Conservation (phyloP, 2,888 invertebrate species). For the Tipula helvola region DNA sequence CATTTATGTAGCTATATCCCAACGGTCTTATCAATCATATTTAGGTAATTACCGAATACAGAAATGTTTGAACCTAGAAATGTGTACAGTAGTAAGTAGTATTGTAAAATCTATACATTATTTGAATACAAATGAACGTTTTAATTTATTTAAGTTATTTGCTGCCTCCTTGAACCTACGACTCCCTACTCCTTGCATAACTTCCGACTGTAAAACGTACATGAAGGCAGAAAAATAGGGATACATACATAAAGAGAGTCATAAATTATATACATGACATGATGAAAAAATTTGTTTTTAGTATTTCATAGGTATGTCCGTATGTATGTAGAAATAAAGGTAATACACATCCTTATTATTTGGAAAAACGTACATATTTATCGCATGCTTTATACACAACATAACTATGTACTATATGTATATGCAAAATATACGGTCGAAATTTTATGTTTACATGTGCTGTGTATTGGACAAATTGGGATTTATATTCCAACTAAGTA, state of each 20-base stretch:
- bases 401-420: too few relatives aligned
- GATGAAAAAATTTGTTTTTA: background rate
- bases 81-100: background rate
- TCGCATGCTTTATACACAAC: too few relatives aligned
- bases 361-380: too few relatives aligned
- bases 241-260: background rate
- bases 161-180: background rate
- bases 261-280: background rate
- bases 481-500: too few relatives aligned
- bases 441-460: too few relatives aligned
- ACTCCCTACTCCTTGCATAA: too few relatives aligned
- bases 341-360: too few relatives aligned
- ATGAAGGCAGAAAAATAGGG: background rate
- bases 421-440: too few relatives aligned
- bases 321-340: background rate
- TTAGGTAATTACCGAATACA: background rate
- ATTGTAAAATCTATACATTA: background rate
- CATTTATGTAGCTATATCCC: background rate
- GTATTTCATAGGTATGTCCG: background rate
- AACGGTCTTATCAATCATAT: background rate
- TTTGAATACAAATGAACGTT: background rate
- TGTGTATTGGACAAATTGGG: too few relatives aligned
- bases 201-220: background rate
- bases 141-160: background rate
- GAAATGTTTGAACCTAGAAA: background rate